Percentiles rank a stretch among this genome's conserved stretches.
phyloP scores from a whole-genome alignment of 92 coral and sea anemone species.

The Pocillopora meandrina region DNA sequence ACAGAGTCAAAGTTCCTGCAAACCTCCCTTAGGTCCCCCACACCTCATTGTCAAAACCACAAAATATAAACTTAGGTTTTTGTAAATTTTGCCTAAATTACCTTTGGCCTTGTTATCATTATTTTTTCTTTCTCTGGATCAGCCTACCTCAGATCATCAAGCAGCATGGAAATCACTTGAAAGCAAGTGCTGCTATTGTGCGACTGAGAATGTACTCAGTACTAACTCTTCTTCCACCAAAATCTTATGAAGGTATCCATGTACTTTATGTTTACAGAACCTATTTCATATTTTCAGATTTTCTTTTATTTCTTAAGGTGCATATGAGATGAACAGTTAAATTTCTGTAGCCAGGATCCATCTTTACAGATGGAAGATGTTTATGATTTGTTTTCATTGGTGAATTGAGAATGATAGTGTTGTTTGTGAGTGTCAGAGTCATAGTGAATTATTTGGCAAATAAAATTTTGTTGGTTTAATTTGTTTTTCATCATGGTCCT shows the following conservation, averaged over 20 bases:
- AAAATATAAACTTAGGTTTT: neutral
- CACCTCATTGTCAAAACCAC: too few relatives aligned
- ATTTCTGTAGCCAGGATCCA: too few relatives aligned
- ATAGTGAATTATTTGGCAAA: too few relatives aligned
- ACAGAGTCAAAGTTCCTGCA: too few relatives aligned
- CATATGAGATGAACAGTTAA: neutral
- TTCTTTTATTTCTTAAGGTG: neutral
- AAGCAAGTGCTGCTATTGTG: slow-evolving; percentile 97
- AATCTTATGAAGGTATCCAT: slow-evolving; percentile 80
- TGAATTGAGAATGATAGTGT: too few relatives aligned
- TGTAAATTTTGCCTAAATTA: too few relatives aligned
- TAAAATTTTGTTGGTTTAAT: too few relatives aligned
- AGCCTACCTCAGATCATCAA: slow-evolving; percentile 92
- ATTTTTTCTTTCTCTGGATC: neutral
- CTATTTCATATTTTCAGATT: neutral
- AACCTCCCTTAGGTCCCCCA: too few relatives aligned
- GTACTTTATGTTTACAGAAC: neutral
- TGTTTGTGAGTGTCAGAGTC: too few relatives aligned
- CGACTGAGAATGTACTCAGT: slow-evolving; percentile 82
- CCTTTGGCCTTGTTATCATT: neutral
- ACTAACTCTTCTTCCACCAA: slow-evolving; percentile 83
- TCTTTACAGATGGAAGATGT: too few relatives aligned
- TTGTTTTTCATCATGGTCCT: too few relatives aligned
- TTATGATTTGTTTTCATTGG: too few relatives aligned
- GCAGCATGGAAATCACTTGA: slow-evolving; percentile 95